Evolutionary conservation across 2,113 vertebrate genomes (phyloP).

Genomic region (Sturnus vulgaris): DNA sequence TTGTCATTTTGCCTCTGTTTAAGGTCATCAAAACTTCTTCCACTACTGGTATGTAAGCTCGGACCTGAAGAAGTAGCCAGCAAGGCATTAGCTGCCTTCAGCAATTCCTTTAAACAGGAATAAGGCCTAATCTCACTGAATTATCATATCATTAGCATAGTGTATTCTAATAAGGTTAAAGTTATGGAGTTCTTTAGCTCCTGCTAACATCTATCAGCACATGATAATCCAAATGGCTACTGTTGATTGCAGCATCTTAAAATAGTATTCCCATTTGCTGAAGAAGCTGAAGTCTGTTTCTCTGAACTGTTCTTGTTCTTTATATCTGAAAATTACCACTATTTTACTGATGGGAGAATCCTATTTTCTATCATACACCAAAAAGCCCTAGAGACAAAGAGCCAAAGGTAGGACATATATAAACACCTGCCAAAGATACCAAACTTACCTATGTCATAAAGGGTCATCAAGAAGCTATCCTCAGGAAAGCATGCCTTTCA

Average conservation of each 20-base stretch:
- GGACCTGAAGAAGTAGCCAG: not conserved
- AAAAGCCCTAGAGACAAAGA: not conserved
- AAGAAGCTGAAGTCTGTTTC: not conserved
- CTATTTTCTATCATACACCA: not conserved
- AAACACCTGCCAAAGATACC: not conserved
- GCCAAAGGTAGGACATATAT: not conserved
- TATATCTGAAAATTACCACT: not conserved
- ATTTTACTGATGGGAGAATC: not conserved
- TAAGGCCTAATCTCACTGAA: not conserved
- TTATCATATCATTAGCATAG: not conserved
- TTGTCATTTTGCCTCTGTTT: not conserved
- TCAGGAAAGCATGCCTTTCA: not conserved
- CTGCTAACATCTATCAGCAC: not conserved
- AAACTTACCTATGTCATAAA: not conserved
- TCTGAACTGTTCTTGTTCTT: not conserved
- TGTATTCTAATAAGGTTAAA: not conserved
- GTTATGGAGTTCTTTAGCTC: not conserved
- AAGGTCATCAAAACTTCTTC: not conserved
- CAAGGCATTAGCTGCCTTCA: not conserved
- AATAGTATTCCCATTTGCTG: not conserved
- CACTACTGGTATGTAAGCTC: not conserved
- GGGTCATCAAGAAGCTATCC: not conserved
- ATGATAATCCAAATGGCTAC: not conserved
- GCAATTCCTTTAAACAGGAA: not conserved
- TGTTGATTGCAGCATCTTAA: not conserved